Base-by-base conservation (phyloP, 2,113 vertebrate species). In the Apteryx mantelli region DNA sequence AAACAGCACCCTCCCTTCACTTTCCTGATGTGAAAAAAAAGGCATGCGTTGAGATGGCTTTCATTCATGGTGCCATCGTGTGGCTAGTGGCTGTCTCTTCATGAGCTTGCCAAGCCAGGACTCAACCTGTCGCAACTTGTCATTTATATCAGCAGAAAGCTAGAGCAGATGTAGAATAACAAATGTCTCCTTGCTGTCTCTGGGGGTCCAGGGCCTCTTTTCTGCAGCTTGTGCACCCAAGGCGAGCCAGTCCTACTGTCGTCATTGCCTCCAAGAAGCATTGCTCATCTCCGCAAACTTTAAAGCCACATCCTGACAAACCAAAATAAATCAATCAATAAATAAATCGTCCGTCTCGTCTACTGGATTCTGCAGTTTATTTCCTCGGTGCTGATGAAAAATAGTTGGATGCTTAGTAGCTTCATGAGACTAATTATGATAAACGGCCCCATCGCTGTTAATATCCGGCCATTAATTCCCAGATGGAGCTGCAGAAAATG, bases 391-490 rank as follows among this genome's bases (percentile, higher is more conserved):
- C 91, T 94, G 96, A 97, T 97, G 94, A 95, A 96, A 97, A 96
- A 96, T 96, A 95, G 95, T 92, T 95, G 91, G 95, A 98, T 96
- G 96, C 96, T 96, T 87, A 95, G 96, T 97, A 95, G 95, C 95
- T 97, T 98, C 97, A 96, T 94, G 96, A 98, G 95, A 93, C 95
- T 98, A 98, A 98, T 98, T 97, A 98, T 97, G 97, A 98, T 97
- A 97, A 98, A 98, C 80, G 88, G 96, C 95, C 95, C 96, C 95
- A 97, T 97, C 3, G 89, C 94, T 95, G 96, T 93, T 98, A 97
- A 98, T 97, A 98, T 97, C 96, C 95, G 95, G 96, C 97, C 97
- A 96, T 97, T 98, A 98, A 97, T 98, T 96, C 97, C 94, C 96
- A 98, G 95, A 97, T 97, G 97, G 96, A 97, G 91, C 96, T 74